Base-by-base conservation (phyloP, 53 echinoderm and acorn worm genomes). In the Paelopatides confundens region DNA sequence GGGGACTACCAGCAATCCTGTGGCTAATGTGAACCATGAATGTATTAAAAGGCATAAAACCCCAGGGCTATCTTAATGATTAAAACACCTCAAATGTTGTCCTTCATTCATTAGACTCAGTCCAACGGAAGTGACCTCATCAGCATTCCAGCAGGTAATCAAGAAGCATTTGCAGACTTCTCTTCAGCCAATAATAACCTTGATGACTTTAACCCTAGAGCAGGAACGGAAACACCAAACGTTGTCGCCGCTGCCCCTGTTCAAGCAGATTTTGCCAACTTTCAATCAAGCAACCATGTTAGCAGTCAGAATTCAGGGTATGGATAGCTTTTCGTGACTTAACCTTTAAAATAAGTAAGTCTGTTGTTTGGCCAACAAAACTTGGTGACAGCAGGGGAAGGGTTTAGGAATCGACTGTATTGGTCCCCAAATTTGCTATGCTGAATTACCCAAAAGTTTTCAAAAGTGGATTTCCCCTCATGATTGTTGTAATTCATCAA, bases 141-240 rank as follows among this genome's bases (percentile, higher is more conserved):
- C 40, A 83, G 65, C 84, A 83, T 83, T 83, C 84, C 84, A 24
- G 12, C 34, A 37, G 39, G 63, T 6, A 76, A 43, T 76, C 85
- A 67, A 76, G 97, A 90, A 33, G 28, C 76, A 14, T 99, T 95
- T 88, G 95, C 99, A 7, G 99, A 99, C 68, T 95, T 99, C 79
- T 85, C 95, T 3, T 97, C 98, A 12, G 94, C 96, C 23, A 95
- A 93, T 34, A 93, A 97, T 39, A 95, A 95, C 79, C 85, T 97
- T 70, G 87, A 88, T 50, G 97, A 97, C 78, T 97, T 97, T 86
- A 95, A 97, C 62, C 97, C 97, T 3, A 93, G 97, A 47, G 97
- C 91, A 15, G 92, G 82, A 31, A 79, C 96, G 8, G 64, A 62
- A 18, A 23, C 49, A 6, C 71, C 87, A 34, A 40, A 82, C 8